Percentiles rank a stretch among this genome's conserved stretches.
Evolutionary conservation across 2,113 vertebrate genomes (phyloP).

Genomic region (Erpornis zantholeuca): DNA sequence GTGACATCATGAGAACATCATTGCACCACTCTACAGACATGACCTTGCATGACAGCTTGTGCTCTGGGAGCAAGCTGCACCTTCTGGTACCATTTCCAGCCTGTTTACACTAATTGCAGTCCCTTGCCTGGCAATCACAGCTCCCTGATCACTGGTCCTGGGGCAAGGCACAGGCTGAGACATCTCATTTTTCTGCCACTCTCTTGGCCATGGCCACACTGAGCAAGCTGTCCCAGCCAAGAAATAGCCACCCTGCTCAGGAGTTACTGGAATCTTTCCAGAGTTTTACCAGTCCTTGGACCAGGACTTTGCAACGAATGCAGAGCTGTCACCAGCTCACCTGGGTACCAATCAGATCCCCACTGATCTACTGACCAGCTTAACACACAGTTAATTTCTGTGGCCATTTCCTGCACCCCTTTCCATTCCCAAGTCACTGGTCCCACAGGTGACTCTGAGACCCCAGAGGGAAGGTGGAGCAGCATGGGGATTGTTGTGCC

Average conservation of each 20-base stretch:
- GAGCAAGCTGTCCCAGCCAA: not conserved
- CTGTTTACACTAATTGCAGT: not conserved
- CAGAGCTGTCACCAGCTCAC: not conserved
- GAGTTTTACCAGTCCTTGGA: not conserved
- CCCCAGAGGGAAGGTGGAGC: not conserved
- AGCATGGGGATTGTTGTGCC: not conserved
- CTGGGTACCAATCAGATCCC: accelerated
- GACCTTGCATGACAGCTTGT: not conserved
- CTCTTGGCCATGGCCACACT: accelerated
- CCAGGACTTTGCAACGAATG: not conserved
- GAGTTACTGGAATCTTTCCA: not conserved
- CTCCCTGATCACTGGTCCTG: not conserved
- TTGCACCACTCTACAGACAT: not conserved
- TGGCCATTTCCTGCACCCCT: not conserved
- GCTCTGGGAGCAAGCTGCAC: not conserved
- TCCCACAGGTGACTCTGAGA: not conserved
- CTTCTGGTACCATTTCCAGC: not conserved
- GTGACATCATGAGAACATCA: not conserved
- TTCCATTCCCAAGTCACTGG: accelerated
- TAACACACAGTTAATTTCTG: not conserved
- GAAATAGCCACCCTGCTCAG: not conserved
- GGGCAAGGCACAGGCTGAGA: not conserved
- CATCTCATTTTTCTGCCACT: not conserved
- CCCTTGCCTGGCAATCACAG: not conserved
- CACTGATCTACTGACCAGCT: not conserved